phyloP scores from a whole-genome alignment of 2,797 vertebrate genomes.

The Fratercula arctica region DNA sequence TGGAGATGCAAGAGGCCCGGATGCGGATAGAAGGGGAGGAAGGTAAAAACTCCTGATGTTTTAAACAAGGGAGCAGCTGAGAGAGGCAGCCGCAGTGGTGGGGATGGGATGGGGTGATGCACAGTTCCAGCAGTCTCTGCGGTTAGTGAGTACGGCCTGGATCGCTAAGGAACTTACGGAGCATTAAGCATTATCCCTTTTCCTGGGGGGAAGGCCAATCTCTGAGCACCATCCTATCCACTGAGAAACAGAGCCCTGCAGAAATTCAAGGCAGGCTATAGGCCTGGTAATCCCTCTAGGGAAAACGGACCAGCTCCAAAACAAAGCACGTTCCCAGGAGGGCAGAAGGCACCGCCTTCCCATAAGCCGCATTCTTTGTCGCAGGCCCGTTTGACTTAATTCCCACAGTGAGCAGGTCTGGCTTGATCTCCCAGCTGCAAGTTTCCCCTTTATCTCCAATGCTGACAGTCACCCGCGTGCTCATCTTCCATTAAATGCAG shows the following conservation, averaged over 20 bases:
- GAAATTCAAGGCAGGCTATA: not conserved
- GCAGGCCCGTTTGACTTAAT: rapidly evolving
- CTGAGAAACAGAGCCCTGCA: not conserved
- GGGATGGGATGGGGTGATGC: not conserved
- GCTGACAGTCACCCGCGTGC: not conserved
- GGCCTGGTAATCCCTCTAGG: not conserved
- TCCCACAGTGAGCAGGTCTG: not conserved
- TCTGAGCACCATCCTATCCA: not conserved
- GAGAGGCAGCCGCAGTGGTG: not conserved
- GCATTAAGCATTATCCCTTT: not conserved
- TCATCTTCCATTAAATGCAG: not conserved
- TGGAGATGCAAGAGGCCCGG: not conserved
- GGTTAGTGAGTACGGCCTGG: not conserved
- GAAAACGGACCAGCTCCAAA: not conserved
- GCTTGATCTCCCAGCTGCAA: not conserved
- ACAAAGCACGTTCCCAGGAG: not conserved
- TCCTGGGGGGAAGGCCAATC: not conserved
- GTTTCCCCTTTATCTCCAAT: not conserved
- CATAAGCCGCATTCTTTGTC: not conserved
- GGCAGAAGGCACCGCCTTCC: not conserved
- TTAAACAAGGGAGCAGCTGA: not conserved
- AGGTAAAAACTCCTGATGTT: not conserved
- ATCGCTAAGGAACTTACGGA: not conserved
- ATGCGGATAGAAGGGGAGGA: not conserved
- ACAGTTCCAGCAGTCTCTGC: not conserved